Conservation (phyloP, 2,888 invertebrate genomes). For the Thyatira batis region DNA sequence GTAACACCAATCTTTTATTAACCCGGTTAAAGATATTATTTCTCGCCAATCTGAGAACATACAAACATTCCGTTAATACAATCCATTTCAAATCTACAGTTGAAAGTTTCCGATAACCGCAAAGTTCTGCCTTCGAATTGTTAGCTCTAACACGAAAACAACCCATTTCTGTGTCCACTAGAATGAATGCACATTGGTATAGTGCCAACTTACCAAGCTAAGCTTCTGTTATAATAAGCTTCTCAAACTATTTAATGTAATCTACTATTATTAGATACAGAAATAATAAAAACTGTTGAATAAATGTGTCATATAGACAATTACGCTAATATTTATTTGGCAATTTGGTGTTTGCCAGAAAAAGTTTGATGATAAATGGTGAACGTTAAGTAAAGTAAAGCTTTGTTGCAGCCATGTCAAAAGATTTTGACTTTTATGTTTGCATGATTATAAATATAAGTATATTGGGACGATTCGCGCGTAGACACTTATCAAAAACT, state of each 20-base stretch:
- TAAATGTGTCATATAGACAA: no score
- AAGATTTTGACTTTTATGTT: no score
- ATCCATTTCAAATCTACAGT: slow-evolving; percentile 1
- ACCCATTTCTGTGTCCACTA: slow-evolving; percentile 15
- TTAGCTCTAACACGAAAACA: slow-evolving; percentile 11
- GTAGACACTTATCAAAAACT: no score
- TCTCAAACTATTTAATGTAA: background rate
- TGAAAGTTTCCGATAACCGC: slow-evolving; percentile 4
- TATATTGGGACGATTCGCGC: no score
- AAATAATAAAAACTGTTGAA: no score
- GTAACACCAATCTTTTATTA: background rate
- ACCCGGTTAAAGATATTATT: background rate
- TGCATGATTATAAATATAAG: no score
- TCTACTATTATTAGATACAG: background rate
- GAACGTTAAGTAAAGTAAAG: background rate
- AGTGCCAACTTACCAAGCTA: slow-evolving; percentile 19
- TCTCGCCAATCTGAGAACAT: background rate
- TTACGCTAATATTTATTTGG: no score
- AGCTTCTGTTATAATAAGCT: slow-evolving; percentile 3
- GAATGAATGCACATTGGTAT: slow-evolving; percentile 21
- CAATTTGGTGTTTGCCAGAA: no score
- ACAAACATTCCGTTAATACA: background rate
- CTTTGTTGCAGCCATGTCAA: background rate
- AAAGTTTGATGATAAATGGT: background rate
- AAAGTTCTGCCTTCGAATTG: slow-evolving; percentile 2